Evolutionary conservation across 2,797 vertebrate species (phyloP).

Genomic region (Saxicola maurus): DNA sequence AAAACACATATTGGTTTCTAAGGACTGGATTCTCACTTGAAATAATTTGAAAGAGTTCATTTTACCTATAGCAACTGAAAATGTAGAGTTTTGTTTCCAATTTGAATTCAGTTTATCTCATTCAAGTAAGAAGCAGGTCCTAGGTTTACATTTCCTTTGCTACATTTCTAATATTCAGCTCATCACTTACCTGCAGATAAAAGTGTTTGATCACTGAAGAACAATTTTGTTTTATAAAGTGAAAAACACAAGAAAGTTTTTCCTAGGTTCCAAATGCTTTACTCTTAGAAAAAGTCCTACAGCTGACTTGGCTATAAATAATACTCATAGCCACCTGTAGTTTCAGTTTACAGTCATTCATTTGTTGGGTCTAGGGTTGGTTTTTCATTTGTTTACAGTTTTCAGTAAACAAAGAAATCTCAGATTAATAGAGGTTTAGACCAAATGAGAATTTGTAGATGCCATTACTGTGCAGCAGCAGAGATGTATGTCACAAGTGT

Average conservation of each 20-base stretch:
- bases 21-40: not conserved
- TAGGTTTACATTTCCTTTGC: not conserved
- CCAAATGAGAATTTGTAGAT: not conserved
- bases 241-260: not conserved
- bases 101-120: not conserved
- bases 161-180: not conserved
- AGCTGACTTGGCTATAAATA: not conserved
- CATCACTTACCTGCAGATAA: not conserved
- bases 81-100: not conserved
- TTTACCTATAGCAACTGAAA: not conserved
- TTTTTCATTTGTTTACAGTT: not conserved
- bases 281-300: not conserved
- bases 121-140: not conserved
- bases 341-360: not conserved
- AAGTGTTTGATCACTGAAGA: not conserved
- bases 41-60: not conserved
- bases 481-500: not conserved
- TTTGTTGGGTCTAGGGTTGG: not conserved
- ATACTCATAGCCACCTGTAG: not conserved
- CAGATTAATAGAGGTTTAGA: not conserved
- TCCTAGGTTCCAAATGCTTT: not conserved
- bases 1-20: not conserved
- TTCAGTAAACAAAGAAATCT: not conserved
- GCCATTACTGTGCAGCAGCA: not conserved
- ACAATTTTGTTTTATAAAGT: not conserved